Percentiles rank a stretch among this genome's conserved stretches.
Evolutionary conservation across 2,113 vertebrate genomes (phyloP).

Genomic region (Dasyornis broadbenti): DNA sequence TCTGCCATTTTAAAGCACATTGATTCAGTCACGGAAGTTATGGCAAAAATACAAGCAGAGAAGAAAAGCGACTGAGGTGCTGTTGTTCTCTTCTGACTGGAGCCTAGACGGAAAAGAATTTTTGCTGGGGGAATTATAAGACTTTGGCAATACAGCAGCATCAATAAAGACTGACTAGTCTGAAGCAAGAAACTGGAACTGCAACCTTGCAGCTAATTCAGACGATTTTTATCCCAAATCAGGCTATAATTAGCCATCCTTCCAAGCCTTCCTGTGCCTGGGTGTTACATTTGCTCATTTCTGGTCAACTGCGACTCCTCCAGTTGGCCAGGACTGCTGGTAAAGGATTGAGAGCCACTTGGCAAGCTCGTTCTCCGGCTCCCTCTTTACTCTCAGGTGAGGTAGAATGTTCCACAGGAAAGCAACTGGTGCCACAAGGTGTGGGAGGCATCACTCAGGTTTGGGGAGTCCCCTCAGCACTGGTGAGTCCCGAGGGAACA

Average conservation of each 20-base stretch:
- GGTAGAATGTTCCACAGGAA: too few relatives aligned
- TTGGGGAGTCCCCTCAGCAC: too few relatives aligned
- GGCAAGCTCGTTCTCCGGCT: too few relatives aligned
- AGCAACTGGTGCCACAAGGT: too few relatives aligned
- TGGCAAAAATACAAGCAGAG: slow-evolving; percentile 27
- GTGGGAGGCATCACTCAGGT: too few relatives aligned
- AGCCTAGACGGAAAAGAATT: slow-evolving; percentile 36
- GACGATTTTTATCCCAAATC: slow-evolving; percentile 5
- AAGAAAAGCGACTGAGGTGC: not conserved
- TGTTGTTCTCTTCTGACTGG: slow-evolving; percentile 11
- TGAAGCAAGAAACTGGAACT: slow-evolving; percentile 15
- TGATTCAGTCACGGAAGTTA: slow-evolving; percentile 41
- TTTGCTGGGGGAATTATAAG: not conserved
- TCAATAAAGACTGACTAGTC: slow-evolving; percentile 7
- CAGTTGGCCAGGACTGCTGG: too few relatives aligned
- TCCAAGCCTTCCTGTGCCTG: not conserved
- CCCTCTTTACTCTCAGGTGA: too few relatives aligned
- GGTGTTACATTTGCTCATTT: too few relatives aligned
- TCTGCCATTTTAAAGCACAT: slow-evolving; percentile 55
- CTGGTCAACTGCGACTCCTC: too few relatives aligned
- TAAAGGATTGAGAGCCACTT: too few relatives aligned
- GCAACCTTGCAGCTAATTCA: slow-evolving; percentile 24
- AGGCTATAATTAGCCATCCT: not conserved
- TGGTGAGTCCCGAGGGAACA: not conserved
- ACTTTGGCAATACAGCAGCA: slow-evolving; percentile 5